Conservation (phyloP, 2,888 invertebrate species). For the Lasioglossum morio region DNA sequence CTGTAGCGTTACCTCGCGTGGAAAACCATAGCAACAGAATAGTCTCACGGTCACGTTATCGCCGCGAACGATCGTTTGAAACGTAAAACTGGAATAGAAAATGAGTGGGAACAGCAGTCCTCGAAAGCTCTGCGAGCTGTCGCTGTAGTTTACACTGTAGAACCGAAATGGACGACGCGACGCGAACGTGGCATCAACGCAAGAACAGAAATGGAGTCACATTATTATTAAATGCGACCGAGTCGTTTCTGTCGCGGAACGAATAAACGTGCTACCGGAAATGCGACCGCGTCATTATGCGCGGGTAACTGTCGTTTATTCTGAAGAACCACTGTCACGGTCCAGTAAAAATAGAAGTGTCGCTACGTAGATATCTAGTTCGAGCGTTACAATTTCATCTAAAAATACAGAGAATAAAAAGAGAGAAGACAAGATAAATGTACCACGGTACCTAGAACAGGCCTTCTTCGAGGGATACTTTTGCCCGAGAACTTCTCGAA, state of each 20-base stretch:
- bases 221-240: slow-evolving; percentile 21
- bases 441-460: background rate
- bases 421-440: background rate
- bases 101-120: slow-evolving; percentile 15
- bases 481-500: background rate
- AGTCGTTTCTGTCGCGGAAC: background rate
- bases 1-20: background rate
- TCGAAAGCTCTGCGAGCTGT: background rate
- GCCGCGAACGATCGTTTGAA: slow-evolving; percentile 17
- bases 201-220: slow-evolving; percentile 1
- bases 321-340: background rate
- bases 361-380: background rate
- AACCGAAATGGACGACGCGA: slow-evolving; percentile 24
- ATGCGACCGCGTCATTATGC: slow-evolving; percentile 14
- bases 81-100: slow-evolving; percentile 7
- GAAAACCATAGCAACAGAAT: background rate
- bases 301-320: slow-evolving; percentile 23
- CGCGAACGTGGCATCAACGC: background rate
- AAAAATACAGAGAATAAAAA: background rate
- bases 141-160: background rate
- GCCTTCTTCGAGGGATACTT: background rate
- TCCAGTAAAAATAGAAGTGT: background rate
- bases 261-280: slow-evolving; percentile 6
- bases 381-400: background rate
- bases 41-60: background rate